Evolutionary conservation across 1,140 invertebrate genomes (phyloP), one percentile per base, ranked within the genome.

Genomic region (Leptoteleia sp.): DNA sequence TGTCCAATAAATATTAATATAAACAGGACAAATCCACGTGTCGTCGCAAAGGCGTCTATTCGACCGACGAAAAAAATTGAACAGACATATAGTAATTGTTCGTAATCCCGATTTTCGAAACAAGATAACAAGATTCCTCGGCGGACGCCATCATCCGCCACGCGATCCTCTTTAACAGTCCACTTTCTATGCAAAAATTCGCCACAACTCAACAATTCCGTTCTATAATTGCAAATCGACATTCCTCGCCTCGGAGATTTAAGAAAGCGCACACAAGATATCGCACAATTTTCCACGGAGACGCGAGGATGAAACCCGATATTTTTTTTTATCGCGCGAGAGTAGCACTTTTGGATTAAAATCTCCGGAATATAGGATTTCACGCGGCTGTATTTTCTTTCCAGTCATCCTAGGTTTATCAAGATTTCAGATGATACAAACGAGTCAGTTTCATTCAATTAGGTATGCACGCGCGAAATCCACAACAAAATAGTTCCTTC

Each of bases 351-450:
- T 64, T 45, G 47, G 48, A 76, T 76, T 76, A 48, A 68, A 76
- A 68, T 76, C 64, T 64, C n/a, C 19, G n/a, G 22, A 77, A 77
- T 71, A 71, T 68, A 47, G 37, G 31, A 77, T 71, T 77, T 59
- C 75, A 43, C 37, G n/a, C 25, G 38, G 35, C 45, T 12, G 25
- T 65, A 62, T 68, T 50, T 71, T 67, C 47, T 38, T 40, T 22
- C 13, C 52, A 59, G 29, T 67, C 47, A 19, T 42, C 40, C 50
- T 47, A 16, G 12, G 22, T 57, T 55, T 45, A 70, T 68, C 55
- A 76, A 76, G 55, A 68, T 68, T 42, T 19, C 8, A 40, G 35
- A 59, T 37, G 54, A 67, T 65, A 54, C 52, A 59, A 70, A 61
- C 62, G 29, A 75, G 22, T 50, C 16, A 45, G 52, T 59, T 65